Evolutionary conservation across 2,888 invertebrate species (phyloP), one percentile per base, ranked within the genome.

Genomic region (Choreutis nemorana): DNA sequence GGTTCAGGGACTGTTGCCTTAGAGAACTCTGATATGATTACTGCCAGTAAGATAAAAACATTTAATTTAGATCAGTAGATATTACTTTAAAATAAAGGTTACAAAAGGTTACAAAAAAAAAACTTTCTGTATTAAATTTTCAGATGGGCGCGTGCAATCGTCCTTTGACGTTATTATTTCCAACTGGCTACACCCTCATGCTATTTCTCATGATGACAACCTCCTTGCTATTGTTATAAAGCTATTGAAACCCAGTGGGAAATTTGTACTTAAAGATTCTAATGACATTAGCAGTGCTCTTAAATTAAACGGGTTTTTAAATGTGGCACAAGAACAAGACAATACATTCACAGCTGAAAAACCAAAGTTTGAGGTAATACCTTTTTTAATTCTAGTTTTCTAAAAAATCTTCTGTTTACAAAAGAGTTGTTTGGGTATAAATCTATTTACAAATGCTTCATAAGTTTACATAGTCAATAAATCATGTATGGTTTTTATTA

Each of bases 321-420:
- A 81, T 51, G 45, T 77, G n/a, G 44, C 37, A 3, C 58, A 59
- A 22, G 41, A 43, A 23, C 36, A 46, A 10, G 60, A 61, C 20
- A 50, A 57, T 42, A 36, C 81, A 25, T 66, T 52, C 43, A 57
- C 71, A 21, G 81, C 83, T 35, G 75, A 82, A 31, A 90, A 89
- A 58, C 88, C 90, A 3, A 83, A 82, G 42, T 91, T 87, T 71
- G 86, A 88, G 77, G 82, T 83, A 49, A 64, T 61, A n/a, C n/a
- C n/a, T n/a, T n/a, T n/a, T n/a, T n/a, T n/a, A 16, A 10, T 23
- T 23, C 13, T 15, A 16, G 11, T 11, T 16, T 32, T 8, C 23
- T 11, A 10, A n/a, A 14, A 8, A 2, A 14, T 31, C 6, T 9
- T 20, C 15, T 23, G 22, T n/a, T n/a, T n/a, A n/a, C n/a, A n/a